Evolutionary conservation across 2,797 vertebrate genomes (phyloP), one percentile per base, ranked within the genome.

Genomic region (Notolepis coatsorum): DNA sequence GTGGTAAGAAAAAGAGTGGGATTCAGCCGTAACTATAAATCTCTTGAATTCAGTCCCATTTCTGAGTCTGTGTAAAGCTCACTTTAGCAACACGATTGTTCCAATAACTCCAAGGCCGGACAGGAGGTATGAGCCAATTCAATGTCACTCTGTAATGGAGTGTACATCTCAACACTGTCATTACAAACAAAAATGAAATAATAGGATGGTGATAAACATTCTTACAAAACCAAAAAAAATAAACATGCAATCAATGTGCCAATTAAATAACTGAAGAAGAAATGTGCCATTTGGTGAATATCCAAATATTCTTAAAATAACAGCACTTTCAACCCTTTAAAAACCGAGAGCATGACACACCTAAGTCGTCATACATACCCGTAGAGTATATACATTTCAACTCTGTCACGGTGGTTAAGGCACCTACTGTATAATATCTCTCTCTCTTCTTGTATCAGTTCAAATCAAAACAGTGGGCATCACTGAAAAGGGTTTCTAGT

Each of bases 231-330:
- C 4, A 55, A n/a, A 56, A 53, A 25, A 7, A 38, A 52, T 49
- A 65, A 28, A 63, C 80, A 84, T 86, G 82, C 80, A 82, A 82
- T 82, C 65, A 77, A 42, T 46, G 77, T 73, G 77, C 65, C 75
- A 84, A 80, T 81, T 77, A 80, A 76, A 88, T 72, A 65, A 66
- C 74, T 69, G 41, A 25, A 66, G 79, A 55, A 68, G 70, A 56
- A 72, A 71, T 41, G 81, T 73, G 79, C 59, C 75, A 76, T 23
- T 25, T 73, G 73, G 55, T 59, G 42, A 71, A 62, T 61, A 57
- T 62, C 58, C 27, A 64, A 69, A 73, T 67, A 66, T 58, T 77
- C 48, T 71, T 65, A 54, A 50, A 37, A 60, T 21, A 4, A 37
- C 21, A 54, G 28, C 10, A 64, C 47, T 61, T 21, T 39, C 52